Evolutionary conservation across 2,888 invertebrate species (phyloP).

Genomic region (Pseudococcus viburni): DNA sequence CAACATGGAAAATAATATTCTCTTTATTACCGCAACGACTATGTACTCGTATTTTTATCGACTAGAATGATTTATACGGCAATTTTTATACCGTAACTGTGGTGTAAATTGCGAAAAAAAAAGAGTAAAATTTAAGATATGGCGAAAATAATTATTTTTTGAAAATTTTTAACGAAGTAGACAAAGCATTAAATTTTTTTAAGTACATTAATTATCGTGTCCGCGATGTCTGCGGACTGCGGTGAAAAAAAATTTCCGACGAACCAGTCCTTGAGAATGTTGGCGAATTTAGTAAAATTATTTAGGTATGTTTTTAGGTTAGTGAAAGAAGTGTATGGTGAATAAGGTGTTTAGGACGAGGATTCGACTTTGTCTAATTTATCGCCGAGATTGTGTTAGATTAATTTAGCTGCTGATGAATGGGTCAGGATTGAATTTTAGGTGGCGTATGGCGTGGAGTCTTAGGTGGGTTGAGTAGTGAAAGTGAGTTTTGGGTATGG

Average conservation of each 20-base stretch:
- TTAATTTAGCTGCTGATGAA: too few relatives aligned
- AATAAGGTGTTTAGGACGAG: too few relatives aligned
- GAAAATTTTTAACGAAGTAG: constrained; percentile 27
- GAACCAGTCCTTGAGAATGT: constrained; percentile 27
- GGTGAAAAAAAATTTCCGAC: not conserved
- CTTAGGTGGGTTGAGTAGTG: too few relatives aligned
- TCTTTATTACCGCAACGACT: constrained; percentile 1
- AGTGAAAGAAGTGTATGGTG: not conserved
- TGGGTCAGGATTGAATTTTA: too few relatives aligned
- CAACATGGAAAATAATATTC: constrained; percentile 30
- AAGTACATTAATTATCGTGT: not conserved
- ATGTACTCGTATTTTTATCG: constrained; percentile 34
- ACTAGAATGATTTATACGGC: constrained; percentile 35
- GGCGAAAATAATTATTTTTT: constrained; percentile 34
- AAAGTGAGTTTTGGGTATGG: too few relatives aligned
- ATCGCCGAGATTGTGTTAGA: too few relatives aligned
- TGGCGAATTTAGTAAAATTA: not conserved
- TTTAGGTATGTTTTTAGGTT: not conserved
- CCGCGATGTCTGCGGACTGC: not conserved
- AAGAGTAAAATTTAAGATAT: not conserved
- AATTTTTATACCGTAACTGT: constrained; percentile 32
- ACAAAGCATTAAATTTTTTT: constrained; percentile 10
- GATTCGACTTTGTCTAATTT: too few relatives aligned
- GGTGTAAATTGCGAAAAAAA: constrained; percentile 36
- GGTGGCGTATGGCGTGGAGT: too few relatives aligned